These are phyloP conservation scores for Willisornis vidua DNA, from an alignment of 2,113 vertebrate genomes.

Conservation along the genomic window DNA sequence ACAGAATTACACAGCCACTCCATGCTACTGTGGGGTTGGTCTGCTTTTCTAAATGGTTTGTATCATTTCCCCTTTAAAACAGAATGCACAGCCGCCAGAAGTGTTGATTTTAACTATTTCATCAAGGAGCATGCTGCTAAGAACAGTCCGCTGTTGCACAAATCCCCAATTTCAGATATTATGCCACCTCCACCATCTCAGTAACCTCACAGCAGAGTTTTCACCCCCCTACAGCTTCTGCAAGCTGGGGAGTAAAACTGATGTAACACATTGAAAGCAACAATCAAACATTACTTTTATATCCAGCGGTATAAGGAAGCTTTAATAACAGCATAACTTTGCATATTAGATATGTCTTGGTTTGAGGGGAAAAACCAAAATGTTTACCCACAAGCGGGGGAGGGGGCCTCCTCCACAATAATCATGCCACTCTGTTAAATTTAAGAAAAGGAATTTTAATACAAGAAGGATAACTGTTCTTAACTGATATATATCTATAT, in stretches of 20 bases:
- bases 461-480: no score
- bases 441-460: no score
- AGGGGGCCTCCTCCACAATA: no score
- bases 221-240: background rate
- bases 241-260: background rate
- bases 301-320: background rate
- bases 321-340: background rate
- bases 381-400: no score
- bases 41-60: background rate
- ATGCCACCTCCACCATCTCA: background rate
- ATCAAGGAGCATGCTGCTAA: background rate
- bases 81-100: background rate
- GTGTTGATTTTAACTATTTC: background rate
- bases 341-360: background rate
- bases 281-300: background rate
- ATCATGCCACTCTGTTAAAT: no score
- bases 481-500: no score
- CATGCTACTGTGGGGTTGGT: accelerated
- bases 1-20: background rate
- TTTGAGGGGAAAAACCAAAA: no score
- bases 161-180: background rate
- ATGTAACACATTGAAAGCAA: background rate
- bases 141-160: background rate
- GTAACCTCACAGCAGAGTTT: background rate
- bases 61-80: background rate